A percentile compares a stretch with the other conserved stretches of the same genome.
phyloP scores from a whole-genome alignment of 1,140 invertebrate species.

The Acromyrmex echinatior region DNA sequence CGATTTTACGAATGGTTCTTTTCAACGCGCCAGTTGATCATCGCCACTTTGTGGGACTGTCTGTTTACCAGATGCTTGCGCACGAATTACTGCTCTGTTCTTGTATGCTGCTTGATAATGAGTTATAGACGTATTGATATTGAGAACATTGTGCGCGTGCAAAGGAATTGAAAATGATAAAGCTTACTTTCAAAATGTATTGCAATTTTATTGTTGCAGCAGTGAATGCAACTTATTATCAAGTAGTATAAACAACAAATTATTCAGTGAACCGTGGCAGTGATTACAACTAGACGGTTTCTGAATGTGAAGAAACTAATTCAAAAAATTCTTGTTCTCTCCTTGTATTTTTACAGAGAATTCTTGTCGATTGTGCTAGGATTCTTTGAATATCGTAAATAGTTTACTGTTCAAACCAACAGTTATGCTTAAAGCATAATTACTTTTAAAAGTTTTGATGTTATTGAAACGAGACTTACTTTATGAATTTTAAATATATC shows the following conservation, averaged over 20 bases:
- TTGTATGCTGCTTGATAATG: background rate
- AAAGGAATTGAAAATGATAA: background rate
- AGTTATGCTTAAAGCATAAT: background rate
- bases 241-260: background rate
- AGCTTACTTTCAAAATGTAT: background rate
- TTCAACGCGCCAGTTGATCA: background rate
- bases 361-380: background rate
- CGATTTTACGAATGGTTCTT: slow-evolving; percentile 38
- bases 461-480: background rate
- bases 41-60: background rate
- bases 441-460: background rate
- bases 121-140: background rate
- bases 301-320: background rate
- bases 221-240: slow-evolving; percentile 10
- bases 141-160: too few species aligned
- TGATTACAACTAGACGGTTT: background rate
- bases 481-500: background rate
- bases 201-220: background rate
- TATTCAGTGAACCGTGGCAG: background rate
- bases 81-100: background rate
- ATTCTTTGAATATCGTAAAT: background rate
- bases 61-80: slow-evolving; percentile 14
- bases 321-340: background rate
- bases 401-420: background rate
- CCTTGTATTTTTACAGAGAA: background rate